Evolutionary conservation across 2,888 invertebrate genomes (phyloP), one percentile per base, ranked within the genome.

Genomic region (Smittia aterrima): DNA sequence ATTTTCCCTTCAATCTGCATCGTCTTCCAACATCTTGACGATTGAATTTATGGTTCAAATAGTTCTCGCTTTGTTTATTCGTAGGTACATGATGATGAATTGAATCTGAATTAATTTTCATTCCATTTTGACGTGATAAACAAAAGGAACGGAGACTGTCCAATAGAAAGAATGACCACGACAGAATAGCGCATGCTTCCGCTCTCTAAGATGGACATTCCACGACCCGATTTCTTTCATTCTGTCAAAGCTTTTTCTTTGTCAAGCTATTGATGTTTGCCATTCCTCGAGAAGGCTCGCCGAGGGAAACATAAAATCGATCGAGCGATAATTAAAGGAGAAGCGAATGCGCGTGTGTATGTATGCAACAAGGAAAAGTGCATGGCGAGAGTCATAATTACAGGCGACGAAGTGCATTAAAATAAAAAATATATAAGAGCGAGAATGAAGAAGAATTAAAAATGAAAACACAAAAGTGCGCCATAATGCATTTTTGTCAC

Each of bases 361-460:
- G 27, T 9, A 20, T 13, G 62, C 18, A 62, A 25, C 22, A 32
- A 9, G 38, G 20, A 68, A 68, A 70, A 70, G 18, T 70, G 53
- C 70, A 70, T 70, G 70, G 70, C 70, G 54, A 70, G 70, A 47
- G 58, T 58, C 58, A 70, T 70, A 70, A 70, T 70, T 70, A 70
- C 53, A 54, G 54, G 53, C 70, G 70, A 70, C 41, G 54, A 70
- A 53, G 54, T 70, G 70, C 7, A 68, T 41, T 68, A 16, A 13
- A 47, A 16, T 47, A 24, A 16, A 24, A 41, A 41, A 27, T 68
- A 41, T 53, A 68, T 68, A 53, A 3, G n/a, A 58, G 20, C 18
- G 58, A 58, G 18, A n/a, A 47, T 6, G 53, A 58, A 58, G 58
- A 20, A 18, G 58, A 58, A 47, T 32, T 32, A 47, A 47, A 47